phyloP scores from a whole-genome alignment of 2,113 vertebrate species.

The Phylloscopus whistleri region DNA sequence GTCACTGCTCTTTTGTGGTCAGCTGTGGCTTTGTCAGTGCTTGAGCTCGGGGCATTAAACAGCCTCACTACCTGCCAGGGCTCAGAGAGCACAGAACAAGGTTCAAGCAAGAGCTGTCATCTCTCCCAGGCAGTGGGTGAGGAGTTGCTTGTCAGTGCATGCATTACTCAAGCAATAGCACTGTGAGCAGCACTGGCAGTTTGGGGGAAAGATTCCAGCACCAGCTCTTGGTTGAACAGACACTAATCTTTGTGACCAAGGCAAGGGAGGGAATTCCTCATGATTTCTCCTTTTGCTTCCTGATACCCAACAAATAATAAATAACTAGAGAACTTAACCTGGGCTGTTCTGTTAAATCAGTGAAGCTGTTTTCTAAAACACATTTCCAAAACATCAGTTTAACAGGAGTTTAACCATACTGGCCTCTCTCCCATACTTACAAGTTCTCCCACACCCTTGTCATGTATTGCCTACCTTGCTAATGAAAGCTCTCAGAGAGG shows the following conservation, averaged over 20 bases:
- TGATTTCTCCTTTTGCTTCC: neutral
- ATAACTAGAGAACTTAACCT: neutral
- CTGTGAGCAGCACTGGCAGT: neutral
- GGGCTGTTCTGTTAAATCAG: neutral
- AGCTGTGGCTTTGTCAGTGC: neutral
- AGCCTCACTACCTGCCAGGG: neutral
- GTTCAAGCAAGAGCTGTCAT: neutral
- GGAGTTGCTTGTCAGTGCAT: neutral
- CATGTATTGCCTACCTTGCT: conserved; percentile 81
- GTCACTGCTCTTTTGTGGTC: neutral
- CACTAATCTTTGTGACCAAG: neutral
- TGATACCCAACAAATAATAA: neutral
- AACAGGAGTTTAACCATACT: neutral
- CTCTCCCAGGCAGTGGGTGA: neutral
- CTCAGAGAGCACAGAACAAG: neutral
- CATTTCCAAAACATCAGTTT: neutral
- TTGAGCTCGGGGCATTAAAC: neutral
- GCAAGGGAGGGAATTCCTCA: neutral
- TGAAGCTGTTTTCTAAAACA: neutral
- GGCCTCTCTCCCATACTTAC: fast-evolving
- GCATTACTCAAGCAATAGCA: neutral
- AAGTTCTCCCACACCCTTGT: neutral
- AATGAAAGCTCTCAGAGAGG: conserved; percentile 90
- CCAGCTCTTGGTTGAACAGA: neutral
- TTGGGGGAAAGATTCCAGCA: neutral